Base-by-base conservation (phyloP, 1,140 invertebrate species). In the Agrilus planipennis region DNA sequence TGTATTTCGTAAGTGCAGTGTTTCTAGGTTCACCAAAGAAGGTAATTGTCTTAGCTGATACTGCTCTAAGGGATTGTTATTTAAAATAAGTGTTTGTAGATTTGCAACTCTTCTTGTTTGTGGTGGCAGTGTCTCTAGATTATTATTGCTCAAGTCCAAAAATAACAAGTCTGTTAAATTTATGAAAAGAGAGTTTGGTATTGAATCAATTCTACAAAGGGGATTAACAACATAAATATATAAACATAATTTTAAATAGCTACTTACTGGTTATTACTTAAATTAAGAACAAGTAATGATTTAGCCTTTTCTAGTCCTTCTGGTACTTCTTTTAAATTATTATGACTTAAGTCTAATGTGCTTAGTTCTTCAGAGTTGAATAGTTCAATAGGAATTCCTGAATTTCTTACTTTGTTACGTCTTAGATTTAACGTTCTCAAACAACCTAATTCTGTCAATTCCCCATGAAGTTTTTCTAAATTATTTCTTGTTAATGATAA, bases 31-130 rank as follows among this genome's bases (percentile, higher is more conserved):
- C 58, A 84, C 79, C 47, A 99, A 68, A 15, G 89, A 92, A 18
- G 91, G 89, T 42, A 97, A 65, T 67, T 96, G 92, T 50, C 89
- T 86, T 58, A 99, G 70, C 62, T 99, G 94, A 65, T 96, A 97
- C 58, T 97, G 80, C 30, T 87, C 87, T n/a, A 99, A 66, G 6
- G 95, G 94, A 72, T 99, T 99, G 59, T 97, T 78, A 66, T 92
- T 94, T 9, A 99, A 68, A 57, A 94, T 86, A 7, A 99, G 69
- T 18, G 89, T 90, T 65, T 98, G 90, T 36, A 99, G 68, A 64
- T 96, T 94, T 18, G 82, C 82, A 45, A 99, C 68, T 46, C 95
- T 74, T 54, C 95, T 71, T 53, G 95, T 92, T 69, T 99, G 95
- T 23, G 95, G 93, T 25, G 95, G 95, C 44, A 99, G 66, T 7